Evolutionary conservation across 2,888 invertebrate species (phyloP), one percentile per base, ranked within the genome.

Genomic region (Cremastinae sp.): DNA sequence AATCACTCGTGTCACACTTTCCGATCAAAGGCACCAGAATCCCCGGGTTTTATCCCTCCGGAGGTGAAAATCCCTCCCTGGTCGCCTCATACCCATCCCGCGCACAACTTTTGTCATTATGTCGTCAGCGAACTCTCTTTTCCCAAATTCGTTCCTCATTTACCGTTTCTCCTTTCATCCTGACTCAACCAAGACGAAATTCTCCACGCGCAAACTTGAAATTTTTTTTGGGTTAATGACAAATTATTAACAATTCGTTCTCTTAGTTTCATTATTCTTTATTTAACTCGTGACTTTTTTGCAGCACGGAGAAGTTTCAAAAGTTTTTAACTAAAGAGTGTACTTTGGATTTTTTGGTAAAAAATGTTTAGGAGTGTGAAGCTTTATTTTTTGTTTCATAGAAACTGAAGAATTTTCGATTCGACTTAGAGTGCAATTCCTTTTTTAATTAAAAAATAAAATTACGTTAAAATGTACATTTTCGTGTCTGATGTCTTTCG

Each of bases 1-100:
- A 85, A 88, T 88, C 84, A 84, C 78, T 84, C 82, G 84, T 82
- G 87, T 87, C 87, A 84, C 87, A 84, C 84, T 80, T 82, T 81
- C 82, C 82, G 82, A 83, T 85, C 83, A 83, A 83, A 84, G 83
- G 74, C 79, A 81, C 76, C 61, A 75, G 77, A 81, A 41, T 12
- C 28, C 35, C 28, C 9, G 28, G 82, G 83, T 83, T 82, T 84
- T 84, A 76, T 41, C 35, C 14, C 80, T 79, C 79, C 16, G 62
- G 47, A 41, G 9, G 22, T 4, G n/a, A 71, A 37, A 59, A 68
- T n/a, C 28, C 28, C 5, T 5, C 28, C 22, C 39, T 20, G n/a
- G 8, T 16, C 14, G 14, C 18, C 53, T 49, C 45, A n/a, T n/a
- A n/a, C n/a, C n/a, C n/a, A n/a, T n/a, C n/a, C n/a, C n/a, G n/a